Percentiles rank a stretch among this genome's conserved stretches.
Conservation (phyloP, 2,888 invertebrate species). For the Perithous albicinctus region DNA sequence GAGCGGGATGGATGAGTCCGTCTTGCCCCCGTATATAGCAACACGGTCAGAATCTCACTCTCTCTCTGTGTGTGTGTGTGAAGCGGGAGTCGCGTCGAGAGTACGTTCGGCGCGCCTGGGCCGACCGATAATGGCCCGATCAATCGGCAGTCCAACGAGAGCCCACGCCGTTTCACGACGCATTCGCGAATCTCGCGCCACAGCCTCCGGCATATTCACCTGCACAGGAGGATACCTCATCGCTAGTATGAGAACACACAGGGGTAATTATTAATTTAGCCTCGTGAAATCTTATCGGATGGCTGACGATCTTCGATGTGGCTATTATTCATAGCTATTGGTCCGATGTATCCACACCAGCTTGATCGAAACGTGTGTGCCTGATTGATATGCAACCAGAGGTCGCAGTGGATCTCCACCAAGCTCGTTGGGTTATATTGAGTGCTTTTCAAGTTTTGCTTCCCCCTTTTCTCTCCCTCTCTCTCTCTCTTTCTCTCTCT, state of each 20-base stretch:
- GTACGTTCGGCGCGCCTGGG: conserved; percentile 51
- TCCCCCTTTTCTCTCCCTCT: too few species aligned
- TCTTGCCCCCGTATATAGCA: conserved; percentile 49
- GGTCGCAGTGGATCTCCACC: neutral
- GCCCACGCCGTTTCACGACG: conserved; percentile 42
- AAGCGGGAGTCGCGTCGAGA: conserved; percentile 35
- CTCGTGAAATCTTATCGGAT: conserved; percentile 49
- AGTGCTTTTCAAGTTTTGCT: neutral
- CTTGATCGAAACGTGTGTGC: neutral
- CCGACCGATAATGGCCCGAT: conserved; percentile 68
- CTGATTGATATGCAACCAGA: conserved; percentile 4
- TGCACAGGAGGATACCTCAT: neutral
- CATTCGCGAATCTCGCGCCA: conserved; percentile 33
- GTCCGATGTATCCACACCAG: neutral
- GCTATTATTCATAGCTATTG: conserved; percentile 1
- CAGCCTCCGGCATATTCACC: neutral
- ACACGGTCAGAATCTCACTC: conserved; percentile 46
- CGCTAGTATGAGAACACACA: neutral
- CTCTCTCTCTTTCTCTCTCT: too few species aligned
- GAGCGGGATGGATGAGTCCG: neutral
- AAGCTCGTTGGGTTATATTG: neutral
- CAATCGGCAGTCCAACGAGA: conserved; percentile 62
- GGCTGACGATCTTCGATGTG: neutral
- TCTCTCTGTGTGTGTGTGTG: conserved; percentile 16
- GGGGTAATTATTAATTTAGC: conserved; percentile 60